Evolutionary conservation across 37 sponge, comb jelly and placozoan species (phyloP).

Genomic region (Aplysina aerophoba): DNA sequence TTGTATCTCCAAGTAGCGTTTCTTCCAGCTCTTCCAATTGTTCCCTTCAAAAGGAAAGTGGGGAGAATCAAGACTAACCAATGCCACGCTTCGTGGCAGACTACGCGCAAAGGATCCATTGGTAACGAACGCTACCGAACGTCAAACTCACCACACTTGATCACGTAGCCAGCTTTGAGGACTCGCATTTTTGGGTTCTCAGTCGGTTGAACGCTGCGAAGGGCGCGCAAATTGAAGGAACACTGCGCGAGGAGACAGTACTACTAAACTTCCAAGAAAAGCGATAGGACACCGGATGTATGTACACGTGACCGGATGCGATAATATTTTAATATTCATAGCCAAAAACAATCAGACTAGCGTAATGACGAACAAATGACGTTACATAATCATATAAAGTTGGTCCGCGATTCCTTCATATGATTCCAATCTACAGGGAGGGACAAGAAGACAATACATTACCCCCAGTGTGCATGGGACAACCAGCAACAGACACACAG

Average conservation of each 20-base stretch:
- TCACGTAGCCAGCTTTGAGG: slow-evolving; percentile 2
- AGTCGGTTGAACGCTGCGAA: neutral
- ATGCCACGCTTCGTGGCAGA: neutral
- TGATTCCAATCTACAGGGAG: slow-evolving; percentile 72
- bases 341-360: neutral
- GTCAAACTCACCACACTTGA: slow-evolving; percentile 15
- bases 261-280: no score
- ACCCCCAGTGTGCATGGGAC: neutral
- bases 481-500: no score
- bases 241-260: no score
- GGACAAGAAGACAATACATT: neutral
- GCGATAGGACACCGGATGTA: no score
- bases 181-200: neutral
- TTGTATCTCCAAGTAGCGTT: slow-evolving; percentile 12
- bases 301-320: no score
- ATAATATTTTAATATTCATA: no score
- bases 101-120: neutral
- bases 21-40: slow-evolving; percentile 40
- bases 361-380: neutral
- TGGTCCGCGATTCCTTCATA: slow-evolving; percentile 36
- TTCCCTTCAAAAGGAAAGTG: neutral
- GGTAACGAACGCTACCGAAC: neutral
- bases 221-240: no score
- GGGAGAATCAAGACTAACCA: neutral
- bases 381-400: no score